phyloP scores from a whole-genome alignment of 2,888 invertebrate species.

The Lithodes maja region DNA sequence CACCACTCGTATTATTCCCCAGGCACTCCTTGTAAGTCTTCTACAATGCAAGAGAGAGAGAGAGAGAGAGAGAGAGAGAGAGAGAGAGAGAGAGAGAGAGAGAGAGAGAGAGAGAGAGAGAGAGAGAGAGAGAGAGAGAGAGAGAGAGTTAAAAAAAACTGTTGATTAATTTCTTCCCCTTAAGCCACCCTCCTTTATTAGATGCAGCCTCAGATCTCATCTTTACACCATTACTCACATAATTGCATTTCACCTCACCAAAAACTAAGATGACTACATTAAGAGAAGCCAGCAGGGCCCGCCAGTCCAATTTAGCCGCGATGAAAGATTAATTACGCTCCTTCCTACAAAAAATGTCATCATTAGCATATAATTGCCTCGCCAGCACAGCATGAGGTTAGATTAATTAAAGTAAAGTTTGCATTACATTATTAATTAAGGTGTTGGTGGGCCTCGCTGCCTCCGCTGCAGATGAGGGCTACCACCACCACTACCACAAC shows the following conservation, averaged over 20 bases:
- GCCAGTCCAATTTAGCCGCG: slow-evolving; percentile 40
- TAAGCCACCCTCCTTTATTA: slow-evolving; percentile 16
- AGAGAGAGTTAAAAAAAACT: slow-evolving; percentile 24
- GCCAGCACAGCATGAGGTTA: slow-evolving; percentile 58
- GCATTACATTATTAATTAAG: slow-evolving; percentile 68
- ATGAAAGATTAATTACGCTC: slow-evolving; percentile 65
- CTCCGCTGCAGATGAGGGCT: not conserved
- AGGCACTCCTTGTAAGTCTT: too few species aligned
- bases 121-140: slow-evolving; percentile 8
- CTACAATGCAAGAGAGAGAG: not conserved
- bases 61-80: not conserved
- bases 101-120: slow-evolving; percentile 13
- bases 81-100: not conserved
- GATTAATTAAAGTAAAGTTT: slow-evolving; percentile 68
- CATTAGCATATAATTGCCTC: slow-evolving; percentile 69
- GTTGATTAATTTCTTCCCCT: slow-evolving; percentile 33
- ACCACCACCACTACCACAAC: not conserved
- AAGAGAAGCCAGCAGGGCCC: slow-evolving; percentile 23
- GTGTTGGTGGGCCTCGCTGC: slow-evolving; percentile 26
- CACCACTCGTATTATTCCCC: too few species aligned
- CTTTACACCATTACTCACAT: slow-evolving; percentile 14
- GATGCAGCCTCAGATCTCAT: slow-evolving; percentile 50
- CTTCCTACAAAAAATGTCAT: slow-evolving; percentile 57
- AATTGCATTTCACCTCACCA: slow-evolving; percentile 38
- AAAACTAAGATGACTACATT: slow-evolving; percentile 55